Evolutionary conservation across 1,140 invertebrate genomes (phyloP), one percentile per base, ranked within the genome.

Genomic region (Chironomus striatipennis): DNA sequence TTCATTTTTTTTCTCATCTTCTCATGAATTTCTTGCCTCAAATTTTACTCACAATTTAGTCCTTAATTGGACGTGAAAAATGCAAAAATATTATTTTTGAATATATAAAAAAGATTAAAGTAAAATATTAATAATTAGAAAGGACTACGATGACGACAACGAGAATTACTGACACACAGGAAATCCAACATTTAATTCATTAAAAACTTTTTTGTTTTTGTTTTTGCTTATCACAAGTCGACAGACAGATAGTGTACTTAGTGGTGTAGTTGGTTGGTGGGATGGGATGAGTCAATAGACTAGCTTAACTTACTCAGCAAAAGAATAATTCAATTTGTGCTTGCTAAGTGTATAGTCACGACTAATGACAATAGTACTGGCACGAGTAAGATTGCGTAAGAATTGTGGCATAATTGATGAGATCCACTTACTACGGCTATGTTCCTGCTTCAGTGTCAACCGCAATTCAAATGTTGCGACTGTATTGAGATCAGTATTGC

Each of bases 161-260:
- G 47, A 57, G 47, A 12, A 57, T n/a, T n/a, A n/a, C 12, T 57
- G 12, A 57, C 47, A 57, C 47, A 57, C n/a, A 57, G 47, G 47
- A 57, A 57, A 57, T n/a, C 47, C 47, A 57, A 57, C 47, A 57
- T 57, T 57, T 57, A 34, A 34, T n/a, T n/a, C n/a, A n/a, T n/a
- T n/a, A n/a, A n/a, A n/a, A n/a, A n/a, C n/a, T n/a, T n/a, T n/a
- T n/a, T n/a, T n/a, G n/a, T n/a, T n/a, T n/a, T n/a, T n/a, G n/a
- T n/a, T n/a, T n/a, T n/a, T n/a, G 24, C 24, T 34, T 34, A 34
- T 34, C 24, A 34, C 24, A 34, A 34, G 24, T 34, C 24, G 24
- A 34, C 24, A 34, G 24, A n/a, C n/a, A n/a, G n/a, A n/a, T n/a
- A 34, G 24, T 34, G 24, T 34, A 34, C 24, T 34, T 34, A 34